Base-by-base conservation (phyloP, 1,140 invertebrate species). In the Bombus picipes region DNA sequence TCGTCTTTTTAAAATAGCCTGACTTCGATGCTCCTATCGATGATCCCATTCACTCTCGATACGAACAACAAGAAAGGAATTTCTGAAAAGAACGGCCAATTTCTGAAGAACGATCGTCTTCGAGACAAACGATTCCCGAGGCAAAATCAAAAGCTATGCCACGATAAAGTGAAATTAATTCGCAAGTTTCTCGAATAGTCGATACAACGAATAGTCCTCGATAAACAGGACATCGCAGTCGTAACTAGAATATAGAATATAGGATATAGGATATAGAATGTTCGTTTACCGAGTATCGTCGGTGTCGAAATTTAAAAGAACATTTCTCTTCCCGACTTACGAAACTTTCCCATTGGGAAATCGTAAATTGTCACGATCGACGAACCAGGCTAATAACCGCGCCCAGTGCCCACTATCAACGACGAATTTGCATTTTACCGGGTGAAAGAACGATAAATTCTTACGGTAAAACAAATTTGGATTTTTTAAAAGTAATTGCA, bases 271-370 rank as follows among this genome's bases (percentile, higher is more conserved):
- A 43, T 43, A 13, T 6, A 18, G 18, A 43, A 83, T 70, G 39
- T 9, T 77, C 65, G n/a, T 70, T 22, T 10, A n/a, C 9, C 12
- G 12, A 41, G 59, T 78, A n/a, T 59, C 47, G 47, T 65, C 8
- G 32, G 3, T 22, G 18, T 10, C 28, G 25, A 6, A 43, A 41
- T 34, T 57, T 5, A 13, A 71, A 43, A 25, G 34, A 77, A 13
- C 37, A 62, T 41, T 83, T 77, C 59, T 73, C 18, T 18, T 41
- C 25, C 25, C 8, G 0, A 68, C 37, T 77, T 76, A 70, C 78
- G 71, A 87, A 89, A 89, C 79, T 90, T 89, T 89, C 82, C 71
- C 88, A 86, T 18, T 53, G 47, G 1, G 18, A 53, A 18, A 53
- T 53, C 43, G 43, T 47, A 47, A 47, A 47, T 47, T 53, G 18